Evolutionary conservation across 2,113 vertebrate genomes (phyloP).

Genomic region (Zosterops hypoxanthus): DNA sequence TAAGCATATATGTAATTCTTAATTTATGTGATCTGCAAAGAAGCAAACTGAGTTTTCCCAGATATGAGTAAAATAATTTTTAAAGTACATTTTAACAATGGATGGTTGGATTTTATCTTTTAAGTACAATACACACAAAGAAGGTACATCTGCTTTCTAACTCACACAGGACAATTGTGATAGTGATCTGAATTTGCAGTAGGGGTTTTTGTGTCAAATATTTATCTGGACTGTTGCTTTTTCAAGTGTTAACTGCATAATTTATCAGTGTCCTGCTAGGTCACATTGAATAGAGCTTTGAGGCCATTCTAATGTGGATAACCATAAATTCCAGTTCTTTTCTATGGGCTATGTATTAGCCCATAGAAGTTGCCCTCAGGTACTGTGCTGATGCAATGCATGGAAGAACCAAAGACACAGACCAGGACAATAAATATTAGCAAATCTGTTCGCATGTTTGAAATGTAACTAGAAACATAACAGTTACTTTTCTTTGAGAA

Average conservation of each 20-base stretch:
- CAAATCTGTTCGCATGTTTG: neutral
- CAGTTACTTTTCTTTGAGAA: neutral
- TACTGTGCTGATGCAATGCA: neutral
- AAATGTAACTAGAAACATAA: neutral
- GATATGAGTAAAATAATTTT: neutral
- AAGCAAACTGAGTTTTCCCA: neutral
- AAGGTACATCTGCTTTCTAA: neutral
- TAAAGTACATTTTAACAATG: neutral
- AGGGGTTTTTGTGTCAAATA: neutral
- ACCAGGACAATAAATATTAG: neutral
- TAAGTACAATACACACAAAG: neutral
- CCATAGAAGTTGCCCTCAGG: neutral
- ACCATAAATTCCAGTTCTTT: neutral
- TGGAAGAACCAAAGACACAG: neutral
- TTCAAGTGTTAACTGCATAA: neutral
- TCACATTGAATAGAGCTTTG: neutral
- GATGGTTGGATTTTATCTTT: neutral
- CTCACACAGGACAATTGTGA: neutral
- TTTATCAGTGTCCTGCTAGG: conserved; percentile 16
- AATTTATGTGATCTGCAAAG: neutral
- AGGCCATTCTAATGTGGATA: neutral
- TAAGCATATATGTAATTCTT: neutral
- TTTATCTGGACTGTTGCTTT: neutral
- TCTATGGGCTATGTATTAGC: neutral
- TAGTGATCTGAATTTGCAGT: neutral